Evolutionary conservation across 2,888 invertebrate genomes (phyloP), one percentile per base, ranked within the genome.

Genomic region (Plutella xylostella): DNA sequence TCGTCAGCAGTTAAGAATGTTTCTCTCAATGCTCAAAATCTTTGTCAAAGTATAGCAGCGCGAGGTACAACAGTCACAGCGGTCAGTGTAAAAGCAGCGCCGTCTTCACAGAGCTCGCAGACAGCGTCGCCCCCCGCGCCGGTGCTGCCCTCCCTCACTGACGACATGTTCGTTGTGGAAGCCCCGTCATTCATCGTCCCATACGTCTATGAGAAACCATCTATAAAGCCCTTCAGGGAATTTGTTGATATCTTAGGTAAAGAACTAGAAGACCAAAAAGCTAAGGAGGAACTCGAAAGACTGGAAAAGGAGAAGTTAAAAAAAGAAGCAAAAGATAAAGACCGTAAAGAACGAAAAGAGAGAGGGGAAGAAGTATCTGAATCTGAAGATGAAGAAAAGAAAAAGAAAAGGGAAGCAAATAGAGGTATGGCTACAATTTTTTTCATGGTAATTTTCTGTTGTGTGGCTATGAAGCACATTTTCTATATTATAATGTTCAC

Each of bases 151-250:
- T 92, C 93, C 6, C 72, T 96, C 19, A 94, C 94, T 17, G 95
- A 96, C 66, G 94, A 96, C 58, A 95, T 95, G 92, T 95, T 92
- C 68, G 94, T 96, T 11, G 91, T 96, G 9, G 95, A 96, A 72
- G 95, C 95, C 21, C 95, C 96, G 5, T 95, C 94, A 18, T 95
- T 96, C 65, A 94, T 96, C 64, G 95, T 96, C 55, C 96, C 96
- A 39, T 96, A 96, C 68, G 93, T 96, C 18, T 95, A 95, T 72
- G 95, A 96, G 68, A 95, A 95, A 67, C 93, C 94, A 9, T 93
- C 95, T 1, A 70, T 90, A 4, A 90, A 91, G 58, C 90, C 91
- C 46, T 87, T 95, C 51, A 90, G 89, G 64, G 89, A 91, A 52
- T 90, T 90, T 65, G 87, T 93, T 22, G 83, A 83, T 28, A 85